Evolutionary conservation across 2,113 vertebrate genomes (phyloP).

Genomic region (Bubo scandiacus): DNA sequence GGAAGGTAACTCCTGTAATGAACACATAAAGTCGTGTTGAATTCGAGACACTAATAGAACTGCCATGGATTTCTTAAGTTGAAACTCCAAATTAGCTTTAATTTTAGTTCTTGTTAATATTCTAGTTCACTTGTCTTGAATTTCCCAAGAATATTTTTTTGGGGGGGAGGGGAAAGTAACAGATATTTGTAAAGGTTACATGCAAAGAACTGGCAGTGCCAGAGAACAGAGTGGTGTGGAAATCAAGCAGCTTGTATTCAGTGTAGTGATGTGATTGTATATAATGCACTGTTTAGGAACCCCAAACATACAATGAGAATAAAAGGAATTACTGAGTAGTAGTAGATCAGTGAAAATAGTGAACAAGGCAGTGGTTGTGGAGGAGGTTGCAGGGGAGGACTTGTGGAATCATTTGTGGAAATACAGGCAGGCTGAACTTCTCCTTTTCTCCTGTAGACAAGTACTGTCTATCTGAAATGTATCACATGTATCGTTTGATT

Average conservation of each 20-base stretch:
- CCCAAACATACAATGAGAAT: background rate
- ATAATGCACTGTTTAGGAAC: background rate
- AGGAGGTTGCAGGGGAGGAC: background rate
- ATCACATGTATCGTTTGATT: background rate
- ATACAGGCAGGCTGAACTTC: background rate
- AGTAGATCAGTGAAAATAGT: background rate
- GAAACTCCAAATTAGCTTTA: background rate
- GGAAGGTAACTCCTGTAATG: background rate
- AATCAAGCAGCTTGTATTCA: background rate
- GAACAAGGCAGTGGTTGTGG: background rate
- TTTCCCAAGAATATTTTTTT: background rate
- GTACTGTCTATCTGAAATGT: background rate
- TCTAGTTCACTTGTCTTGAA: background rate
- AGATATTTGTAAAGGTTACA: background rate
- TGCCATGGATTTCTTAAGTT: background rate
- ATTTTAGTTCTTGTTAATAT: background rate
- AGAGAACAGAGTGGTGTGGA: background rate
- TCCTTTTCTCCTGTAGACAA: background rate
- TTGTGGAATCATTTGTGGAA: background rate
- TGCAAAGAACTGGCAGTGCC: background rate
- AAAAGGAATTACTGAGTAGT: background rate
- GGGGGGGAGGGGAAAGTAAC: fast-evolving
- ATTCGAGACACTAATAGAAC: background rate
- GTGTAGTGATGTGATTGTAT: background rate
- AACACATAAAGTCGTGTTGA: background rate